Base-by-base conservation (phyloP, 2,888 invertebrate species). In the Nephrocerus scutellatus region DNA sequence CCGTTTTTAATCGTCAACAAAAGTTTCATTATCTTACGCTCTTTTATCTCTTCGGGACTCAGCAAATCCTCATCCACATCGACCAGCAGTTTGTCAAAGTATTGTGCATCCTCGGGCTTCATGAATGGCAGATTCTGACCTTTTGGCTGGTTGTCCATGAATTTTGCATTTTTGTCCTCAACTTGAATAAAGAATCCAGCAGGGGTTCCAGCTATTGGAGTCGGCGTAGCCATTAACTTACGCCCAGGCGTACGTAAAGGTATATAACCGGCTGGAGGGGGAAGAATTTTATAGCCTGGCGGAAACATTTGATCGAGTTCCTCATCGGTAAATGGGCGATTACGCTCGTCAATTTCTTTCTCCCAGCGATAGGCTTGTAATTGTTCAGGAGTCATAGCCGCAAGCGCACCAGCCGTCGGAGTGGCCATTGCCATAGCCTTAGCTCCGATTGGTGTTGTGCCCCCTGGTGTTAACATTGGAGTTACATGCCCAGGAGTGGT, bases 91-190 rank as follows among this genome's bases (percentile, higher is more conserved):
- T 98, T 98, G 70, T 99, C 98, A 70, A 98, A 98, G 72, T 99
- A 98, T 72, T 99, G 98, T 30, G 98, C 95, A 72, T 96, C 96
- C 70, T 99, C 98, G 0, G 98, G 98, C 68, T 99, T 98, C 83
- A 98, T 88, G 65, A 98, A 93, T 12, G 98, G 98, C 54, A 98
- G 75, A 72, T 97, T 97, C 56, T 77, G 75, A 1, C 86, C 87
- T 68, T 95, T 96, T 2, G 98, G 98, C 72, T 99, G 98, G 63
- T 91, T 91, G 66, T 98, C 97, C 57, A 93, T 82, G 48, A 78
- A 73, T 66, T 86, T 86, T 59, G 90, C 90, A 34, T 80, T 79
- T 65, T 84, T 82, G 62, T 90, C 89, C 70, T 90, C 89, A 58
- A 82, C 80, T 70, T 93, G 93, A 66, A 95, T 93, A 71, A 91